A percentile compares a stretch with the other conserved stretches of the same genome.
Evolutionary conservation across 2,888 invertebrate species (phyloP).

Genomic region (Druceiella hillmani): DNA sequence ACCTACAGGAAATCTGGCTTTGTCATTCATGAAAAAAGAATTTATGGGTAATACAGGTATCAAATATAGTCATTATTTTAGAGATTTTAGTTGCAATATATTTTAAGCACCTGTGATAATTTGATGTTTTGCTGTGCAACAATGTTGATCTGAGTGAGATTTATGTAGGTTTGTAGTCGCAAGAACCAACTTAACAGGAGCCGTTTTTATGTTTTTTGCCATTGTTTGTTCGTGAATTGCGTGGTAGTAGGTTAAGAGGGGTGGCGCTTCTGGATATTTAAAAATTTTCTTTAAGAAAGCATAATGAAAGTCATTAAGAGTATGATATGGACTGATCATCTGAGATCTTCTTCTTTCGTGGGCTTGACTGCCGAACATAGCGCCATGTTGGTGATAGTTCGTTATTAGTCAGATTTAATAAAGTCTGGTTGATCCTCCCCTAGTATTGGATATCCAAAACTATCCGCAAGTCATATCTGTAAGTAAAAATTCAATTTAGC

Average conservation of each 20-base stretch:
- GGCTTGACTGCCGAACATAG: slow-evolving; percentile 7
- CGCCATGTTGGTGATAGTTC: slow-evolving; percentile 8
- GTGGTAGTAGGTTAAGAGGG: slow-evolving; percentile 4
- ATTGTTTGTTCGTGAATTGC: too few relatives aligned
- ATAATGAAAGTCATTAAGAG: slow-evolving; percentile 6
- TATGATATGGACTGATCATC: slow-evolving; percentile 6
- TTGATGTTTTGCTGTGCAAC: too few relatives aligned
- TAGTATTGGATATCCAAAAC: slow-evolving; percentile 6
- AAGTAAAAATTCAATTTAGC: slow-evolving; percentile 1
- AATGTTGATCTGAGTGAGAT: too few relatives aligned
- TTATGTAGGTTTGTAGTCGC: too few relatives aligned
- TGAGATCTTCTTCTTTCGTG: slow-evolving; percentile 6
- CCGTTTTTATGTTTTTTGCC: slow-evolving; percentile 9
- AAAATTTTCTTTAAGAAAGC: slow-evolving; percentile 5
- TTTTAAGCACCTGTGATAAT: too few relatives aligned
- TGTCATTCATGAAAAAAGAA: too few relatives aligned
- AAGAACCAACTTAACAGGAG: slow-evolving; percentile 8
- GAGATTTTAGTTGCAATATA: too few relatives aligned
- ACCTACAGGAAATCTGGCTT: too few relatives aligned
- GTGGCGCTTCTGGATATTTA: slow-evolving; percentile 5
- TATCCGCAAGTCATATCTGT: slow-evolving; percentile 6
- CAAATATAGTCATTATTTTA: too few relatives aligned
- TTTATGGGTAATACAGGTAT: too few relatives aligned
- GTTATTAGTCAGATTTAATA: too few relatives aligned
- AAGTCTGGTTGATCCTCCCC: slow-evolving; percentile 5